A percentile compares a stretch with the other conserved stretches of the same genome.
phyloP scores from a whole-genome alignment of 2,888 invertebrate genomes.

The Quadroppia sp. region DNA sequence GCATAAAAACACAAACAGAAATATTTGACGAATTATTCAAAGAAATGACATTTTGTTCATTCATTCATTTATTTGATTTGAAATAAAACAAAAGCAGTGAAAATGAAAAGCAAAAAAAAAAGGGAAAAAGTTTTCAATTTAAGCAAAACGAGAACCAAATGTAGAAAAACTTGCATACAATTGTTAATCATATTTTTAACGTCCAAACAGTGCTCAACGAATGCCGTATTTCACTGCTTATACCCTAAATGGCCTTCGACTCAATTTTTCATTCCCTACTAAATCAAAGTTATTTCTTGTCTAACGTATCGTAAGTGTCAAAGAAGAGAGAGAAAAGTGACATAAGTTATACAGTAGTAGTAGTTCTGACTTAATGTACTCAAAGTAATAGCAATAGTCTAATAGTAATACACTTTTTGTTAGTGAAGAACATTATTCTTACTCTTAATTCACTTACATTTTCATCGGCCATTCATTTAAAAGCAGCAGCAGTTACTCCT shows the following conservation, averaged over 20 bases:
- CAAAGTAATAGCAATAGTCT: slow-evolving; percentile 22
- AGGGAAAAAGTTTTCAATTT: slow-evolving; percentile 31
- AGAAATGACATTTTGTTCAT: slow-evolving; percentile 7
- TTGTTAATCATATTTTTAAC: slow-evolving; percentile 33
- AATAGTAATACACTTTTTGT: slow-evolving; percentile 31
- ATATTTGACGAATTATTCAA: background rate
- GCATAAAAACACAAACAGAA: slow-evolving; percentile 5
- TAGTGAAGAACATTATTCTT: slow-evolving; percentile 29
- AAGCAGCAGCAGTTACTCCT: slow-evolving; percentile 19
- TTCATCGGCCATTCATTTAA: slow-evolving; percentile 33
- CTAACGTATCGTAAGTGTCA: slow-evolving; percentile 8
- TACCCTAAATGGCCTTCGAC: background rate
- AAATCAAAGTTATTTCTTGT: slow-evolving; percentile 33
- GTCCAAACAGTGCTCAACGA: background rate
- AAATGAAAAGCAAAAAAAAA: background rate
- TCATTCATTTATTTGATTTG: slow-evolving; percentile 16
- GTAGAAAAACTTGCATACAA: slow-evolving; percentile 18
- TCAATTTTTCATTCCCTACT: slow-evolving; percentile 13
- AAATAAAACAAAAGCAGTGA: background rate
- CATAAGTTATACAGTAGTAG: slow-evolving; percentile 18
- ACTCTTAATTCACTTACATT: slow-evolving; percentile 29
- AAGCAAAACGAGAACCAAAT: slow-evolving; percentile 19
- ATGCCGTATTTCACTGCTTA: slow-evolving; percentile 5
- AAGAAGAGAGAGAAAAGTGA: background rate
- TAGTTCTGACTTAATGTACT: slow-evolving; percentile 19